Percentiles rank a stretch among this genome's conserved stretches.
phyloP scores from a whole-genome alignment of 2,113 vertebrate genomes.

The Mormoops blainvillei region DNA sequence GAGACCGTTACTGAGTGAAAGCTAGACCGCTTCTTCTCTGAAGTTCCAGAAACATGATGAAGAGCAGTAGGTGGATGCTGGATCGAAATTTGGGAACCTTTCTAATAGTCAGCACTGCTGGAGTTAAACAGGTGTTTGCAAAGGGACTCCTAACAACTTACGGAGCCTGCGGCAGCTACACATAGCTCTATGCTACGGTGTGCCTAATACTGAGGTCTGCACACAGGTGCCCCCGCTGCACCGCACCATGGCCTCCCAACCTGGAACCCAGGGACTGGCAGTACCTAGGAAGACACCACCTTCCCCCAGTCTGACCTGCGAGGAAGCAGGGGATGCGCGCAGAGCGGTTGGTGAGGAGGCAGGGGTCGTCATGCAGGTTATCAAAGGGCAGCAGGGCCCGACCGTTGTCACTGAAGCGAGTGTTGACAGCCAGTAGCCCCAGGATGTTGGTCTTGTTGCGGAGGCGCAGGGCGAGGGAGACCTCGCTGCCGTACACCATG shows the following conservation, averaged over 20 bases:
- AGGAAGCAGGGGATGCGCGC: conserved; percentile 76
- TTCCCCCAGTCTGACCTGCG: conserved; percentile 64
- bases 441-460: conserved; percentile 76
- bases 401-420: conserved; percentile 77
- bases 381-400: conserved; percentile 82
- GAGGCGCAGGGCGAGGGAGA: conserved; percentile 71
- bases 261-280: not conserved
- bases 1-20: not conserved
- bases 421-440: conserved; percentile 86
- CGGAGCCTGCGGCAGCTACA: no score
- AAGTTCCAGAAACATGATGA: not conserved
- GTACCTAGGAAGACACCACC: not conserved
- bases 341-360: conserved; percentile 33
- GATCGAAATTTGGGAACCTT: not conserved
- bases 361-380: conserved; percentile 50
- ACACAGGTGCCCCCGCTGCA: rapidly evolving
- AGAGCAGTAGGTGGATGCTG: not conserved
- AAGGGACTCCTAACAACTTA: not conserved
- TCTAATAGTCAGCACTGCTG: not conserved
- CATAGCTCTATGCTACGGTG: not conserved
- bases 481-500: conserved; percentile 88
- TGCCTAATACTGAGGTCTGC: not conserved
- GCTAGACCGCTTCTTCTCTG: not conserved
- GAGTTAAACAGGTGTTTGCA: not conserved
- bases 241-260: not conserved